Base-by-base conservation (phyloP, 2,888 invertebrate genomes). In the Scaptomyza parva region DNA sequence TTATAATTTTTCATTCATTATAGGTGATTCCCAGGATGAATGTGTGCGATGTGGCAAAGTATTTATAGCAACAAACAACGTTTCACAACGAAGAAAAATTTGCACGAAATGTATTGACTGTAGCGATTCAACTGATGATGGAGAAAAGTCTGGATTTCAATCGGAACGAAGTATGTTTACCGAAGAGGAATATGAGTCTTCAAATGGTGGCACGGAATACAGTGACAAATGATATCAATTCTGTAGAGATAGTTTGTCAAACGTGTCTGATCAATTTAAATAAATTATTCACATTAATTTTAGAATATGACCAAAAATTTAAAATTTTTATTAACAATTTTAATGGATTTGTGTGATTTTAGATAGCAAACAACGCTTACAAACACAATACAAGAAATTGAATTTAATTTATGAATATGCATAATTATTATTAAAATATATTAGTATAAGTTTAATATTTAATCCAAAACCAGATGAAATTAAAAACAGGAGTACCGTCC, bases 11-110 rank as follows among this genome's bases (percentile, higher is more conserved):
- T 50, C n/a, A 17, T 9, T 20, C 14, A 30, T 26, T 88, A 94
- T 86, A 94, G 94, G 94, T 66, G 94, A 94, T 84, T 93, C 93
- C 3, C 93, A 94, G 88, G 94, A 93, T 85, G 93, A 94, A 86
- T 94, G 94, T 86, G 91, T 92, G 54, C 91, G 93, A 50, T 94
- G 94, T 86, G 93, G 93, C 40, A 94, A 94, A 88, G 92, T 92
- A 73, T 93, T 92, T 86, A 81, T 91, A 35, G 86, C 90, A 30
- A 88, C 92, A n/a, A 85, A 88, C 39, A 89, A 78, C 63, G 86
- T 86, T 30, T 33, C 43, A 14, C 88, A 90, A 43, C 90, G 90
- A 67, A 41, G 41, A 12, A 92, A 92, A 70, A 88, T 91, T 53
- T 92, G 92, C 71, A 75, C 78, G 53, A 88, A 89, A 64, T 92